Percentiles rank a stretch among this genome's conserved stretches.
Evolutionary conservation across 1,140 invertebrate species (phyloP).

Genomic region (Panulirus ornatus): DNA sequence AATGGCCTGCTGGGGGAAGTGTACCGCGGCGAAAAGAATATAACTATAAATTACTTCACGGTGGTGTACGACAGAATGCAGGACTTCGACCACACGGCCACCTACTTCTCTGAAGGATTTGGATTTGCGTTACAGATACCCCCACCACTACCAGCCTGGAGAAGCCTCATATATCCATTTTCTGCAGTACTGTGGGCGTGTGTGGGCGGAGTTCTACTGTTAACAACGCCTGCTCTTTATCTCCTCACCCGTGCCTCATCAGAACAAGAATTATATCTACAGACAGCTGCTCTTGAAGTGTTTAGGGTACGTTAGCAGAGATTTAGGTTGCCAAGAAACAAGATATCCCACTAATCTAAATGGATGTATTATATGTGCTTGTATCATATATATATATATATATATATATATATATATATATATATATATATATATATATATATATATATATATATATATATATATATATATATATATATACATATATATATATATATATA

Average conservation of each 20-base stretch:
- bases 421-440: too few species aligned
- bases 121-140: conserved; percentile 34
- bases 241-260: conserved; percentile 20
- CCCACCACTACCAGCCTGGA: conserved; percentile 41
- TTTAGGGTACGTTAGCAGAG: neutral
- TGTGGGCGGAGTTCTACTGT: neutral
- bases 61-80: neutral
- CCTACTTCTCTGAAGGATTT: conserved; percentile 33
- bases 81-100: conserved; percentile 46
- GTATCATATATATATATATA: too few species aligned
- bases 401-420: too few species aligned
- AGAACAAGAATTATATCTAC: conserved; percentile 5
- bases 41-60: conserved; percentile 15
- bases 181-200: conserved; percentile 1
- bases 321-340: too few species aligned
- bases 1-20: conserved; percentile 43
- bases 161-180: conserved; percentile 21
- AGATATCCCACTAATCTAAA: too few species aligned
- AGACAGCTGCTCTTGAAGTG: conserved; percentile 10
- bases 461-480: too few species aligned
- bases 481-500: too few species aligned
- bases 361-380: too few species aligned
- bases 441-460: too few species aligned
- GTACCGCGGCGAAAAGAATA: conserved; percentile 1
- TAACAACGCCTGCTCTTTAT: neutral